Percentiles rank a stretch among this genome's conserved stretches.
Evolutionary conservation across 2,113 vertebrate genomes (phyloP).

Genomic region (Centrocercus urophasianus): DNA sequence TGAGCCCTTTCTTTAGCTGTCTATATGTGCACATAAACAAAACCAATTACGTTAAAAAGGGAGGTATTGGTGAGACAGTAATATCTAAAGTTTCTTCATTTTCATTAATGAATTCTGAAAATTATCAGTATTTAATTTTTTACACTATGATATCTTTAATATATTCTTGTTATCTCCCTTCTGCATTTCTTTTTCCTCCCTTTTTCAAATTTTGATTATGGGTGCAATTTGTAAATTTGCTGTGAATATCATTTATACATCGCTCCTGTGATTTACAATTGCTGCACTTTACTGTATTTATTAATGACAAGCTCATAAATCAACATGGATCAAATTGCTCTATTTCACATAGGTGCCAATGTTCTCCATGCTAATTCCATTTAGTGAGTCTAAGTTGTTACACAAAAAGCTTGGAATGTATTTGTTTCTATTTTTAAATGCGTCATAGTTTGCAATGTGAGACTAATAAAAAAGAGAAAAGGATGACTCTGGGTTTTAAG

Average conservation of each 20-base stretch:
- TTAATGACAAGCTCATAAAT: constrained; percentile 33
- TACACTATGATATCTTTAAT: not conserved
- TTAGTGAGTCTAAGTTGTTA: not conserved
- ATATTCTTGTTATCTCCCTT: not conserved
- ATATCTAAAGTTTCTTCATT: not conserved
- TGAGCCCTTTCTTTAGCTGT: not conserved
- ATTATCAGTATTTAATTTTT: not conserved
- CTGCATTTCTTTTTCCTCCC: not conserved
- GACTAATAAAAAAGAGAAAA: not conserved
- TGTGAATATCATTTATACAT: not conserved
- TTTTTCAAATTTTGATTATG: not conserved
- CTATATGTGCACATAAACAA: not conserved
- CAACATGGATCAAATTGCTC: not conserved
- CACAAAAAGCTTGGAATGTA: not conserved
- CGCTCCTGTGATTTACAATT: not conserved
- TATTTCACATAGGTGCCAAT: not conserved
- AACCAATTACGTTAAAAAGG: not conserved
- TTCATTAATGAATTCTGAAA: not conserved
- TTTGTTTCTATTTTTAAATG: not conserved
- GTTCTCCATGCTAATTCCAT: not conserved
- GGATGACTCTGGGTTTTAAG: not conserved
- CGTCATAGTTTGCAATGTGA: not conserved
- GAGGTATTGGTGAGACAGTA: accelerated
- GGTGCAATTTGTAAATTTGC: not conserved
- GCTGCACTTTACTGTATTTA: not conserved